Base-by-base conservation (phyloP, 2,888 invertebrate species). In the Tenthredo notha region DNA sequence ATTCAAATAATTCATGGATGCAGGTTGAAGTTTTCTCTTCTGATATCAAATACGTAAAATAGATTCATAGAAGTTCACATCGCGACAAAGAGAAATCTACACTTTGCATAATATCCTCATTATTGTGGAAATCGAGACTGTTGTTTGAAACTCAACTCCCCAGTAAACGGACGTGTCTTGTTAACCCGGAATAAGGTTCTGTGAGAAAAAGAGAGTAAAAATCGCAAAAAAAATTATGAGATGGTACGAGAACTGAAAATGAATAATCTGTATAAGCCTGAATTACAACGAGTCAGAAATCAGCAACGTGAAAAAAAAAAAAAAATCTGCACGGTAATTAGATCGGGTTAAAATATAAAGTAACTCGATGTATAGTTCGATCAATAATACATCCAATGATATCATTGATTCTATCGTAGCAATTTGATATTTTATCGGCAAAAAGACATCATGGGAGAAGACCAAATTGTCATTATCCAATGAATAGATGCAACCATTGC, bases 91-190 rank as follows among this genome's bases (percentile, higher is more conserved):
- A 18, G 21, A 74, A 21, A 40, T 72, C 40, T 43, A 12, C 40
- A 40, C 40, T 72, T 43, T 43, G 72, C 40, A 74, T 74, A 74
- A 74, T 74, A 43, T 43, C 40, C 43, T 74, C 72, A 74, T 74
- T 43, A 74, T 43, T 21, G 40, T 74, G 43, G 43, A 43, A 43
- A 74, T 43, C 43, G 43, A 74, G 21, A 12, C 4, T 43, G 21
- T 40, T 43, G 72, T 74, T 43, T 21, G 43, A 74, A 74, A 74
- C 25, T 43, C 43, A 43, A 43, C 72, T n/a, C 33, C 33, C 18
- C 18, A 33, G 33, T 67, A 5, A 15, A 25, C 67, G 67, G 33
- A 67, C 33, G 67, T 33, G 33, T 67, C 9, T 67, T 67, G 25
- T 67, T 67, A 33, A 67, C 33, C 67, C 67, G 67, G 18, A 33